Base-by-base conservation (phyloP, 1,140 invertebrate species). In the Drosophila kikkawai region DNA sequence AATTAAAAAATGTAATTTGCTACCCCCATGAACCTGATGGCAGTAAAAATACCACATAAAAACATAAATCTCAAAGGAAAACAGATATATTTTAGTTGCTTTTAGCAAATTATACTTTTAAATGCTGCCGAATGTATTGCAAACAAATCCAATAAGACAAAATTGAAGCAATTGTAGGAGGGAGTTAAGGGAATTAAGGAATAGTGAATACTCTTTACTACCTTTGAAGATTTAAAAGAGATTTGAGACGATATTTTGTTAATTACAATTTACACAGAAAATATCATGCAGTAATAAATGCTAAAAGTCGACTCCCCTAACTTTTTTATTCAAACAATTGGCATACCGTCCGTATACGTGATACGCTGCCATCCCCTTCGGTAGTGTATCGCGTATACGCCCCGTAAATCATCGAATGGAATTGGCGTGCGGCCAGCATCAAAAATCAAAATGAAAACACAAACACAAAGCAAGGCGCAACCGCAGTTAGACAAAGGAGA, bases 401-500 rank as follows among this genome's bases (percentile, higher is more conserved):
- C 82, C 53, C 66, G 63, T 65, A 74, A 73, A 74, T 74, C 48
- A 51, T 64, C 15, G 19, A 45, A 45, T 51, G 48, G 41, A 65
- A 56, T 88, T 88, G 85, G 84, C 84, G 64, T 59, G 63, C 74
- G 67, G 85, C 84, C 84, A 88, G 80, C 79, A 56, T 70, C 68
- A 55, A 82, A 80, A 76, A 51, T 70, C 65, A 51, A 82, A 80
- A 71, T 73, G 75, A 76, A 82, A 82, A 75, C 55, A 59, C 65
- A 68, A 85, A 85, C 50, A 84, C 73, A 86, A 80, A 84, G 76
- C 63, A 87, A 75, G 77, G 76, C 59, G 70, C 73, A 77, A 83
- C 80, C 84, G 50, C 83, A 83, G 80, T 88, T 88, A 88, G 80
- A 87, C 83, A 88, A 84, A 84, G 60, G 55, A 84, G 68, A 63